These are phyloP conservation scores for Melolontha melolontha DNA, from an alignment of 2,888 invertebrate genomes.

Conservation along the genomic window DNA sequence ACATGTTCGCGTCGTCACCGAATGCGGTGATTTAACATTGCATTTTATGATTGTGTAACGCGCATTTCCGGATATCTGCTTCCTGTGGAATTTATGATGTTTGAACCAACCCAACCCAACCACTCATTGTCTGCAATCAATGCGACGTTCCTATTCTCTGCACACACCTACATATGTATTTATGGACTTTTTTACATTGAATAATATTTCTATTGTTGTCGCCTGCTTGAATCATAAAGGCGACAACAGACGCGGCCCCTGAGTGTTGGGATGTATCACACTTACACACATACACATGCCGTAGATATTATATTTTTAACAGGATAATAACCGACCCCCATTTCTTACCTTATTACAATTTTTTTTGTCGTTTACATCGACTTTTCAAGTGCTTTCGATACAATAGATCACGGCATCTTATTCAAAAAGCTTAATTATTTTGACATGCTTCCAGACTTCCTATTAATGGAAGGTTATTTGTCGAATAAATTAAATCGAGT, in stretches of 20 bases:
- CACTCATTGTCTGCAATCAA: constrained; percentile 33
- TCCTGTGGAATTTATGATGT: constrained; percentile 43
- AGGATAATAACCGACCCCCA: too few species aligned
- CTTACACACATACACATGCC: too few species aligned
- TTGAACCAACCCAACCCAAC: constrained; percentile 21
- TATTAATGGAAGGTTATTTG: too few species aligned
- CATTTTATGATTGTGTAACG: constrained; percentile 42
- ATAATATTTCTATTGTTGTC: constrained; percentile 35
- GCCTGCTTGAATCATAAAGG: constrained; percentile 4
- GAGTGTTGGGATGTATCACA: not conserved
- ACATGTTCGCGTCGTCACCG: not conserved
- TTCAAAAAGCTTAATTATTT: too few species aligned
- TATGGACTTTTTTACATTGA: constrained; percentile 27
- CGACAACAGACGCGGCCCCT: not conserved
- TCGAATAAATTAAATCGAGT: too few species aligned
- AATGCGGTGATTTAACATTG: constrained; percentile 18
- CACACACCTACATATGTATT: constrained; percentile 29
- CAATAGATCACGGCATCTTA: too few species aligned
- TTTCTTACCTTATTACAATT: too few species aligned
- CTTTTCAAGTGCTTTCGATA: too few species aligned
- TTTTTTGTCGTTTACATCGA: too few species aligned
- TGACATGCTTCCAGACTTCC: too few species aligned
- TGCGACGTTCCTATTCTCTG: constrained; percentile 32
- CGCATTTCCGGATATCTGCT: constrained; percentile 43
- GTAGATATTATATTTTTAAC: too few species aligned